Percentiles rank a stretch among this genome's conserved stretches.
Conservation (phyloP, 2,888 invertebrate genomes). For the Dynastes maya region DNA sequence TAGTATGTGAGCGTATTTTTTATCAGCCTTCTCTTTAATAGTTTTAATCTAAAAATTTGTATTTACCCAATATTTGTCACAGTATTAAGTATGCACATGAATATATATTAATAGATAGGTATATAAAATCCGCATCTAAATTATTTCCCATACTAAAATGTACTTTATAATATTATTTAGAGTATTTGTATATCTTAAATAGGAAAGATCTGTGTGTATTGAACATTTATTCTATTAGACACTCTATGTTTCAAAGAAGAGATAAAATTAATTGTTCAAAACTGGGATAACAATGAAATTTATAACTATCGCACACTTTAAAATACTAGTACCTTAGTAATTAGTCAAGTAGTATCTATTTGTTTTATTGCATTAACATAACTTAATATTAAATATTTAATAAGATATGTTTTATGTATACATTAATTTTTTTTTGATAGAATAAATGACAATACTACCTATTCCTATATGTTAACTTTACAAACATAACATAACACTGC, state of each 20-base stretch:
- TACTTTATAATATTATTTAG: conserved; percentile 24
- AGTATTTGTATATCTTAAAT: conserved; percentile 13
- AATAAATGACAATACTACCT: conserved; percentile 37
- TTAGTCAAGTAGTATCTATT: not conserved
- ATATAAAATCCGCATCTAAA: conserved; percentile 24
- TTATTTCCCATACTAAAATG: conserved; percentile 22
- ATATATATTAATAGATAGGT: conserved; percentile 32
- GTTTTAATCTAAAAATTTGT: conserved; percentile 41
- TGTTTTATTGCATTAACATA: conserved; percentile 1
- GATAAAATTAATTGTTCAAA: not conserved
- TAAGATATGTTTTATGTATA: conserved; percentile 19
- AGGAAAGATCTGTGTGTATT: conserved; percentile 34
- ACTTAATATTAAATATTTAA: not conserved
- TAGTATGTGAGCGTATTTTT: conserved; percentile 51
- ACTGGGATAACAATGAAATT: conserved; percentile 9
- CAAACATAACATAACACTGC: conserved; percentile 15
- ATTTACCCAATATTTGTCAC: conserved; percentile 45
- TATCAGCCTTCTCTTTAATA: conserved; percentile 52
- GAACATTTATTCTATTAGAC: conserved; percentile 41
- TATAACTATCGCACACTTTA: conserved; percentile 10
- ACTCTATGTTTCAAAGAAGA: not conserved
- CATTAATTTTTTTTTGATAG: conserved; percentile 16
- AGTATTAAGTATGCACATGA: conserved; percentile 29
- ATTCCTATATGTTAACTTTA: not conserved
- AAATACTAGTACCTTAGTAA: not conserved